Percentiles rank a stretch among this genome's conserved stretches.
Evolutionary conservation across 2,888 invertebrate genomes (phyloP).

Genomic region (Papilio demoleus): DNA sequence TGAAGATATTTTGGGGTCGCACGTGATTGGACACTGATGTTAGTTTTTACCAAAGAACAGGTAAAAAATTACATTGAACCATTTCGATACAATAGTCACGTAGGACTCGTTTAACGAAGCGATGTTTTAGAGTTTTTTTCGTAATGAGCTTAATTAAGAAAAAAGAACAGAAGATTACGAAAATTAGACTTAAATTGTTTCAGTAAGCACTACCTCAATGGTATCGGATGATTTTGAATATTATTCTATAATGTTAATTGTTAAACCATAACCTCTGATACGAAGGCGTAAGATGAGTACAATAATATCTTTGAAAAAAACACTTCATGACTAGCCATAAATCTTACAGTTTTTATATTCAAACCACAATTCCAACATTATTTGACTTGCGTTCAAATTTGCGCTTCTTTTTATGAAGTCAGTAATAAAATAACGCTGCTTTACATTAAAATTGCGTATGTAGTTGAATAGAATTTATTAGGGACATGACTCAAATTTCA

Average conservation of each 20-base stretch:
- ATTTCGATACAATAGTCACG: slow-evolving; percentile 24
- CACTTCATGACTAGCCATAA: background rate
- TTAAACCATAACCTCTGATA: too few relatives aligned
- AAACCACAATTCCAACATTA: slow-evolving; percentile 3
- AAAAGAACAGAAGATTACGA: background rate
- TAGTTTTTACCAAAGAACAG: slow-evolving; percentile 22
- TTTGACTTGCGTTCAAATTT: background rate
- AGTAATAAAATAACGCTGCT: background rate
- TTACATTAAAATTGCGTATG: slow-evolving; percentile 16
- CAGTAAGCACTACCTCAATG: too few relatives aligned
- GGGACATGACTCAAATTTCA: slow-evolving; percentile 18
- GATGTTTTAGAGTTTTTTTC: slow-evolving; percentile 8
- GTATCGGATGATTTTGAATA: too few relatives aligned
- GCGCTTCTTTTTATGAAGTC: background rate
- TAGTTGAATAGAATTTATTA: slow-evolving; percentile 13
- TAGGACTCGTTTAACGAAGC: slow-evolving; percentile 6
- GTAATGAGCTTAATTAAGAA: slow-evolving; percentile 29
- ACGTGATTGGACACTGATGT: slow-evolving; percentile 29
- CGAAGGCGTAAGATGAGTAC: too few relatives aligned
- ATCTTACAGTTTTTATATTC: background rate
- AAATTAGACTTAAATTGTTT: background rate
- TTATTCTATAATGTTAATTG: too few relatives aligned
- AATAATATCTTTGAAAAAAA: too few relatives aligned
- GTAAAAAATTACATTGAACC: slow-evolving; percentile 26
- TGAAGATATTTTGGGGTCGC: slow-evolving; percentile 35